Base-by-base conservation (phyloP, 2,797 vertebrate species). In the Tiaroga cobitis region DNA sequence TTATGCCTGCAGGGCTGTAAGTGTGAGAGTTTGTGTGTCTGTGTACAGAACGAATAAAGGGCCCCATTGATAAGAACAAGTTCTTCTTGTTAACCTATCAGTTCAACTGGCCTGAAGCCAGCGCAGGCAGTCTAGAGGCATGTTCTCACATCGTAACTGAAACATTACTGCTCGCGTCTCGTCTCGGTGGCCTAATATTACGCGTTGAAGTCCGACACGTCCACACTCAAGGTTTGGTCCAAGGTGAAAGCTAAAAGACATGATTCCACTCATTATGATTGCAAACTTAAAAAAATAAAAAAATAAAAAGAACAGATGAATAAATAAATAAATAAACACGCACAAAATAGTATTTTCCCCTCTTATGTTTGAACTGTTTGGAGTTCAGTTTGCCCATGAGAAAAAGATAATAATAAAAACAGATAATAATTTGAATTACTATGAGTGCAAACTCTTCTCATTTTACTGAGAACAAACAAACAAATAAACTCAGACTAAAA, bases 1-100 rank as follows among this genome's bases (percentile, higher is more conserved):
- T 81, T 32, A 67, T 73, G 70, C 72, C 78, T 81, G 65, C 56
- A 63, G 78, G 83, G 68, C 32, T 84, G 79, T 78, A 49, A 56
- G 81, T 78, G 78, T 74, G 63, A 69, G 70, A 49, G 32, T 82
- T 88, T 79, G 84, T 74, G 89, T 77, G 80, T 79, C 87, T 86
- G 83, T 89, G 86, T 85, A 79, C 78, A 21, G 85, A 86, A 89
- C 34, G 83, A 93, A 95, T 95, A 94, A 95, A 95, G 92, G 88
- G 80, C 84, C 88, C 92, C 93, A 95, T 96, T 95, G 94, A 95
- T 94, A 93, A 93, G 94, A 95, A 95, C 95, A 95, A 95, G 94
- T 94, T 95, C 93, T 94, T 94, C 94, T 94, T 95, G 95, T 96
- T 95, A 94, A 92, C 90, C 88, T 94, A 94, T 94, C 93, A 93